Conservation (phyloP, 2,888 invertebrate species). For the Drosophila peninsularis region DNA sequence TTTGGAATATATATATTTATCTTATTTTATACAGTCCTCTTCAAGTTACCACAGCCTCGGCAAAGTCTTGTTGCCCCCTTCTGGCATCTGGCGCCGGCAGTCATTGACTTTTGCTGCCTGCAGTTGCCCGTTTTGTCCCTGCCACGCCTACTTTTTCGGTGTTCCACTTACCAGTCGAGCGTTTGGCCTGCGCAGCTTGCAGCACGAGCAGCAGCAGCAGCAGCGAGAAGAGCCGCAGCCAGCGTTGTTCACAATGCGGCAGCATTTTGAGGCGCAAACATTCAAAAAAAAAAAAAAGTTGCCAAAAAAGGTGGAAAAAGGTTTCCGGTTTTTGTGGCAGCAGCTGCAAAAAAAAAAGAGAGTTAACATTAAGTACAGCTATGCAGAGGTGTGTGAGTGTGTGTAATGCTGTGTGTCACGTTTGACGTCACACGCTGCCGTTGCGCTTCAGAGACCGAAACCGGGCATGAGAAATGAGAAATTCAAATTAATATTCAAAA, state of each 20-base stretch:
- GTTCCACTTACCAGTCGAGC: conserved; percentile 69
- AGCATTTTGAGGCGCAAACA: conserved; percentile 73
- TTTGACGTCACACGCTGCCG: conserved; percentile 66
- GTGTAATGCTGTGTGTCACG: conserved; percentile 44
- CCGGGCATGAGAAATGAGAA: conserved; percentile 53
- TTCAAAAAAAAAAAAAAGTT: conserved; percentile 52
- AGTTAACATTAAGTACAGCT: conserved; percentile 35
- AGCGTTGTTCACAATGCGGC: conserved; percentile 79
- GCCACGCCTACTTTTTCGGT: neutral
- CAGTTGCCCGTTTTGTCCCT: conserved; percentile 9
- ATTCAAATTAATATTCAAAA: conserved; percentile 56
- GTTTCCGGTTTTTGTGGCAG: conserved; percentile 66
- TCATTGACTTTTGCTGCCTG: conserved; percentile 9
- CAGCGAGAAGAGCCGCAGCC: conserved; percentile 72
- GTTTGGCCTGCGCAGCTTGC: conserved; percentile 64
- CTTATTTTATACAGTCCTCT: neutral
- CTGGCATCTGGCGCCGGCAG: neutral
- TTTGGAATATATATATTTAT: neutral
- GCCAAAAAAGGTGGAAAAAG: conserved; percentile 68
- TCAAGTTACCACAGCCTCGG: neutral
- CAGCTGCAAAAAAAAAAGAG: conserved; percentile 60
- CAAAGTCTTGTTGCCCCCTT: neutral
- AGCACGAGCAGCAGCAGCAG: conserved; percentile 49
- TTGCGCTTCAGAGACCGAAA: conserved; percentile 59
- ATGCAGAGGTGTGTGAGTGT: conserved; percentile 17